Percentiles rank a stretch among this genome's conserved stretches.
Evolutionary conservation across 2,797 vertebrate species (phyloP).

Genomic region (Anguilla obscura): DNA sequence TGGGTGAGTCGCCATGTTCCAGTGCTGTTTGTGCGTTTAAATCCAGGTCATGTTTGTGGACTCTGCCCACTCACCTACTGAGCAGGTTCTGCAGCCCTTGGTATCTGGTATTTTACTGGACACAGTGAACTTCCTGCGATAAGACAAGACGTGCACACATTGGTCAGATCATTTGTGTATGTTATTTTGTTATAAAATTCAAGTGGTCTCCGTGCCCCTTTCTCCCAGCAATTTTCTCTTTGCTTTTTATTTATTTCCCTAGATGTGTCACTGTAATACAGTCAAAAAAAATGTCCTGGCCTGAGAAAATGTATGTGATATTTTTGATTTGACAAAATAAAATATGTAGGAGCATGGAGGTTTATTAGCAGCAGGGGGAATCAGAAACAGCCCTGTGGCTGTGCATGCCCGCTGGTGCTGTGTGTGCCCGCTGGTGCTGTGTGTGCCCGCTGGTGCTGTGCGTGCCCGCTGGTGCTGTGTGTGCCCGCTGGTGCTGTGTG

Average conservation of each 20-base stretch:
- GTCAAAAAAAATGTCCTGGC: background rate
- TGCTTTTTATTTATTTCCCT: background rate
- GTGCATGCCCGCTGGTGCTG: background rate
- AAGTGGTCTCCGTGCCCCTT: background rate
- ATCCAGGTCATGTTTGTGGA: background rate
- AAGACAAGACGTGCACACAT: background rate
- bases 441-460: too few species aligned
- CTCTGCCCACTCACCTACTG: slow-evolving; percentile 77
- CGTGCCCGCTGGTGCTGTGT: background rate
- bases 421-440: background rate
- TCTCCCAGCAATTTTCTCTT: background rate
- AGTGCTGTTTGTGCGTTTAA: background rate
- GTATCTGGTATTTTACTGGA: slow-evolving; percentile 88
- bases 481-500: too few species aligned
- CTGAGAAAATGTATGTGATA: background rate
- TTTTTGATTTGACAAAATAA: background rate
- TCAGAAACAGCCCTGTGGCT: background rate
- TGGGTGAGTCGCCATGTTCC: background rate
- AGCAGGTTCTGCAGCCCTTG: slow-evolving; percentile 85
- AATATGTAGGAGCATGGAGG: background rate
- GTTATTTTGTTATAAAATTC: background rate
- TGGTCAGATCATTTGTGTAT: background rate
- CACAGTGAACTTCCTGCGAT: slow-evolving; percentile 76
- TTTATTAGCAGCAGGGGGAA: background rate
- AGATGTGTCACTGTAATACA: background rate